These are phyloP conservation scores for Aradus depressus DNA, from an alignment of 2,888 invertebrate genomes.

Conservation along the genomic window DNA sequence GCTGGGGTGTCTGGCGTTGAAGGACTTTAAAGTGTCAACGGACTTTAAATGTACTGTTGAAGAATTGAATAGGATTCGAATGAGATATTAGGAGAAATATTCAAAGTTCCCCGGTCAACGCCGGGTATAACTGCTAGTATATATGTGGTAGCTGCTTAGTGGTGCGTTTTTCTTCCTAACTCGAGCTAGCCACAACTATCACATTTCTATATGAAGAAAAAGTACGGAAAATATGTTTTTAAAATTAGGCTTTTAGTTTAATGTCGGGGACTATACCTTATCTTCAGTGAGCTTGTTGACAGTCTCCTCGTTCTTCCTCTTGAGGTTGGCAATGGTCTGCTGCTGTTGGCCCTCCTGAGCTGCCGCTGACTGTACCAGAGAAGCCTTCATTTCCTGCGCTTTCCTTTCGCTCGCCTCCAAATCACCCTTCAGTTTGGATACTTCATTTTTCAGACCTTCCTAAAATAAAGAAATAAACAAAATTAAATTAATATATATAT, in stretches of 20 bases:
- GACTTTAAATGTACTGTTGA: too few relatives aligned
- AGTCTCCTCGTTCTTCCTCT: constrained; percentile 60
- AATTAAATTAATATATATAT: background rate
- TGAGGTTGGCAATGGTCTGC: constrained; percentile 58
- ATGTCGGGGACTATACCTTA: constrained; percentile 44
- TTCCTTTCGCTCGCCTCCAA: constrained; percentile 60
- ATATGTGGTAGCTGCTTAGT: too few relatives aligned
- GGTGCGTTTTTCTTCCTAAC: too few relatives aligned
- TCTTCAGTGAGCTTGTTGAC: constrained; percentile 67
- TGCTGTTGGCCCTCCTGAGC: constrained; percentile 71
- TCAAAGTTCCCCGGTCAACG: too few relatives aligned
- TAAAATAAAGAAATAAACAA: constrained; percentile 13
- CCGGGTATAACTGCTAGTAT: too few relatives aligned
- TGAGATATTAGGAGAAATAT: too few relatives aligned
- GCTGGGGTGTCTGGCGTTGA: too few relatives aligned
- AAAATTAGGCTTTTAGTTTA: too few relatives aligned
- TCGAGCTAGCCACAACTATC: too few relatives aligned
- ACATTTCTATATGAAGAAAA: too few relatives aligned
- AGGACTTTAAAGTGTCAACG: too few relatives aligned
- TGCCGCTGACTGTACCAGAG: constrained; percentile 57
- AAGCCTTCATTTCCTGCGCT: constrained; percentile 54
- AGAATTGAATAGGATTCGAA: too few relatives aligned
- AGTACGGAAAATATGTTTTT: constrained; percentile 1
- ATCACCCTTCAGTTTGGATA: constrained; percentile 60
- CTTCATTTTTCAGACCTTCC: constrained; percentile 64